Evolutionary conservation across 2,113 vertebrate species (phyloP).

Genomic region (Pedionomus torquatus): DNA sequence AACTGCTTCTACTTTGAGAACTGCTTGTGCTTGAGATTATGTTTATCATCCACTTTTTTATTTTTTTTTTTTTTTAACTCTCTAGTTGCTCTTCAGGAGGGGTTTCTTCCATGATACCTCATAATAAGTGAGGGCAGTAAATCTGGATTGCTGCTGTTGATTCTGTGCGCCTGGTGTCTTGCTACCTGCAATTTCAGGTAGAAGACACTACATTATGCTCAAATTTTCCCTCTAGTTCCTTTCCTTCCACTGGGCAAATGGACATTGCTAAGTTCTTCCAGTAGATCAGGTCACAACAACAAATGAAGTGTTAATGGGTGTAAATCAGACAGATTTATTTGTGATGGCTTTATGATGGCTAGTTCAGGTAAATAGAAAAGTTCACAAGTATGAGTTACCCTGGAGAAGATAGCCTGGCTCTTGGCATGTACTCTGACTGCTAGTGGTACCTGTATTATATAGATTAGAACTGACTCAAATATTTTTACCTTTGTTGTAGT

Average conservation of each 20-base stretch:
- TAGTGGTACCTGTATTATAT: not conserved
- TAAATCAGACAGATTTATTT: not conserved
- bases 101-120: not conserved
- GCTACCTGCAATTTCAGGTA: not conserved
- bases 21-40: no score
- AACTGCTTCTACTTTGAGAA: no score
- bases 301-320: not conserved
- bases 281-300: not conserved
- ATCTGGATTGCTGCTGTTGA: not conserved
- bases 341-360: not conserved
- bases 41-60: not conserved
- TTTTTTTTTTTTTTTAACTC: not conserved
- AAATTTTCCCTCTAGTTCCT: not conserved
- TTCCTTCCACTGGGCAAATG: not conserved
- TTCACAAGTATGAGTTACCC: not conserved
- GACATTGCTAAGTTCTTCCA: not conserved
- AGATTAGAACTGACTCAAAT: not conserved
- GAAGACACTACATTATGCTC: not conserved
- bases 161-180: not conserved
- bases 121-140: accelerated
- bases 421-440: not conserved
- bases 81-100: not conserved
- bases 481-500: not conserved
- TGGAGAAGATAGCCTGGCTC: not conserved
- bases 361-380: not conserved